Evolutionary conservation across 2,113 vertebrate species (phyloP), one percentile per base, ranked within the genome.

Genomic region (Phylloscopus trochiloides): DNA sequence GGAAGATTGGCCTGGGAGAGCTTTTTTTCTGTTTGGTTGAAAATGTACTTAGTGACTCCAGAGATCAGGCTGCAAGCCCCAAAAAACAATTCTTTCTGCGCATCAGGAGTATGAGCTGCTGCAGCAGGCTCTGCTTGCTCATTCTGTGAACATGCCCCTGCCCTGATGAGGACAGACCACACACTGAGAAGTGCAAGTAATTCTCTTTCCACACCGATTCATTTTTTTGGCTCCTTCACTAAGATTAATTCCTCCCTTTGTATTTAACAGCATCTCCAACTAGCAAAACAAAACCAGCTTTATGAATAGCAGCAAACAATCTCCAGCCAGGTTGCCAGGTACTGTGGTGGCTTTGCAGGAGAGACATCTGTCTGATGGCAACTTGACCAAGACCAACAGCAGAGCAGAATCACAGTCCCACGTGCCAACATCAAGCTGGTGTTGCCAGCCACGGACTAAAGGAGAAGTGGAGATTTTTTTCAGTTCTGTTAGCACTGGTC

Each of bases 331-430:
- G 48, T 8, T 92, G 74, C 84, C 86, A 87, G 74, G 45, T 78
- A 57, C 62, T 76, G 50, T 14, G 26, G 16, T 59, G 55, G 87
- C 43, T 92, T 92, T 86, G 34, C 59, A 66, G 48, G 74, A 76
- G 29, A 82, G 78, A 83, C 77, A 90, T 90, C 90, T 96, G 84
- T 75, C 84, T 22, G 2, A 76, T n/a, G 58, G 74, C 75, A 88
- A 63, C 40, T 57, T 59, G 86, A 91, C 68, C 88, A 65, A 91
- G 59, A 66, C 26, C 78, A 81, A 8, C 15, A 5, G 55, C 75
- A 59, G 43, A 66, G 75, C 28, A 77, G 26, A 74, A 34, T 34
- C 22, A 0, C 43, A 19, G n/a, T 51, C 65, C 61, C 94, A 67
- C 0, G 0, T 57, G 70, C 58, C 5, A 22, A 42, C n/a, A 82